phyloP scores from a whole-genome alignment of 1,140 invertebrate species.

The Ceratosolen fusciceps region DNA sequence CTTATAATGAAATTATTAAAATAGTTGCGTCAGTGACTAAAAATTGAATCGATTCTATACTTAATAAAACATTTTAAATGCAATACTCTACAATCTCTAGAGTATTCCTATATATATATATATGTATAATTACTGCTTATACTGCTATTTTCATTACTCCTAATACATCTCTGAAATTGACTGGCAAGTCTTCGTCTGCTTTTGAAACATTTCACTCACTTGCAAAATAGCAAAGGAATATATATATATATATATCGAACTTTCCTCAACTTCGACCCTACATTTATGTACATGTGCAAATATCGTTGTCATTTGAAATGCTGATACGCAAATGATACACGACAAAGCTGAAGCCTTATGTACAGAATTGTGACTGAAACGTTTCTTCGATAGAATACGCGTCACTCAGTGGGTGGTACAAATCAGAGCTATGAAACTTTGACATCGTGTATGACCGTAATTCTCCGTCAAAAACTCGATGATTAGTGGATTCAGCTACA shows the following conservation, averaged over 20 bases:
- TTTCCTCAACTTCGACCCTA: neutral
- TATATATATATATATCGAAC: neutral
- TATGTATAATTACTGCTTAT: too few species aligned
- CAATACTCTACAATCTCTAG: too few species aligned
- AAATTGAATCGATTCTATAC: too few species aligned
- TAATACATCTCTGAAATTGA: neutral
- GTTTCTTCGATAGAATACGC: neutral
- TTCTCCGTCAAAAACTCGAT: neutral
- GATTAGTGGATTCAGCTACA: neutral
- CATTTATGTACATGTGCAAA: neutral
- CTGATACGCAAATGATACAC: slow-evolving; percentile 7
- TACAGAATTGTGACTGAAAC: neutral
- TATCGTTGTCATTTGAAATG: neutral
- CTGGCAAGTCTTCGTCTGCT: neutral
- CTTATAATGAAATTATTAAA: too few species aligned
- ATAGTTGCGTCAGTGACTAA: too few species aligned
- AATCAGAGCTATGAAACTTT: neutral
- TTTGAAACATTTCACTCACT: neutral
- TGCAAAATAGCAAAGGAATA: neutral
- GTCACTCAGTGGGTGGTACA: neutral
- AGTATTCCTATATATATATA: too few species aligned
- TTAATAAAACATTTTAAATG: too few species aligned
- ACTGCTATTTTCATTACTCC: neutral
- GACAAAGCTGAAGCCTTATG: slow-evolving; percentile 7
- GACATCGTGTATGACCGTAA: neutral